phyloP scores from a whole-genome alignment of 2,888 invertebrate species.

The Orgyia antiqua region DNA sequence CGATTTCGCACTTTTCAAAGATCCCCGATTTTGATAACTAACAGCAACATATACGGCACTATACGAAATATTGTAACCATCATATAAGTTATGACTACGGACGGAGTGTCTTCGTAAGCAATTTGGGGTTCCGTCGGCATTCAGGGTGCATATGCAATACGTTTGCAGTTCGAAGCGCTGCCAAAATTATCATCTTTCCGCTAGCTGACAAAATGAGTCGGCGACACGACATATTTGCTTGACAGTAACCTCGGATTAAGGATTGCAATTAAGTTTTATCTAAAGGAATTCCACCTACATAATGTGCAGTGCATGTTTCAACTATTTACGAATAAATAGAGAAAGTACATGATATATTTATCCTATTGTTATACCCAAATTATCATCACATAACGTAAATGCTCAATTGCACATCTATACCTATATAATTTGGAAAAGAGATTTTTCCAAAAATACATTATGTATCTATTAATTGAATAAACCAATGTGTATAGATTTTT shows the following conservation, averaged over 20 bases:
- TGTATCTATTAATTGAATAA: too few relatives aligned
- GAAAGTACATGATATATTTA: too few relatives aligned
- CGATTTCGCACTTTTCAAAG: too few relatives aligned
- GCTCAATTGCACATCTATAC: too few relatives aligned
- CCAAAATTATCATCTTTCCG: conserved; percentile 69
- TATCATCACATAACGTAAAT: too few relatives aligned
- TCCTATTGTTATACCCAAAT: too few relatives aligned
- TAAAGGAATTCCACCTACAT: conserved; percentile 6
- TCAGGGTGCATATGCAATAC: conserved; percentile 39
- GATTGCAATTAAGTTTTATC: conserved; percentile 14
- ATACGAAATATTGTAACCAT: conserved; percentile 43
- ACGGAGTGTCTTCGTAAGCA: conserved; percentile 57
- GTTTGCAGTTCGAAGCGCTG: conserved; percentile 46
- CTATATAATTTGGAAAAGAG: too few relatives aligned
- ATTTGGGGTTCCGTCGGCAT: conserved; percentile 62
- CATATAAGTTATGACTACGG: conserved; percentile 54
- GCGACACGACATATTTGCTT: conserved; percentile 23
- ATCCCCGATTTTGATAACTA: conserved; percentile 13
- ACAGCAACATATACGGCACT: conserved; percentile 39
- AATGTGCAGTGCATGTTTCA: too few relatives aligned
- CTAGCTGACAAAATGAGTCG: conserved; percentile 32
- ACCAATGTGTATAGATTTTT: too few relatives aligned
- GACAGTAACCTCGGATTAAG: conserved; percentile 35
- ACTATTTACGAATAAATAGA: too few relatives aligned
- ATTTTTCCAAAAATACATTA: too few relatives aligned